phyloP scores from a whole-genome alignment of 2,888 invertebrate species.

The Andrena chrysosceles region DNA sequence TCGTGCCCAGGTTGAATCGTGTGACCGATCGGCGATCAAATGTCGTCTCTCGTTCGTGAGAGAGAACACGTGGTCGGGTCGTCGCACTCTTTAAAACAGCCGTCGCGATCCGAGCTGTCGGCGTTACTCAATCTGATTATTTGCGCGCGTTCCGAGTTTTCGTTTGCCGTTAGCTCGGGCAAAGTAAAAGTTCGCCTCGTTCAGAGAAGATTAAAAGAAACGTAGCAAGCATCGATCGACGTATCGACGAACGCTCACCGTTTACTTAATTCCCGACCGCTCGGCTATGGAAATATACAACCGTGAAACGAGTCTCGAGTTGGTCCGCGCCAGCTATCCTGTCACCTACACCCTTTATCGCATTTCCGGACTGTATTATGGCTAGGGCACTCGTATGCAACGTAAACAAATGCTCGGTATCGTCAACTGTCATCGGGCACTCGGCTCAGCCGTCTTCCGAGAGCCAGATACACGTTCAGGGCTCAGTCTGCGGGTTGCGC shows the following conservation, averaged over 20 bases:
- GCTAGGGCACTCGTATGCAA: conserved; percentile 72
- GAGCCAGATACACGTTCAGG: conserved; percentile 31
- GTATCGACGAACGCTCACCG: not conserved
- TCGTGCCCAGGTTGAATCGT: not conserved
- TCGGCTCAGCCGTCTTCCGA: conserved; percentile 50
- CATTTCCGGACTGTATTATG: conserved; percentile 81
- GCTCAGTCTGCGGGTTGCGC: conserved; percentile 44
- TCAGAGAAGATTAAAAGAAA: not conserved
- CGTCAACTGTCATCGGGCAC: conserved; percentile 76
- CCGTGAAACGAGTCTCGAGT: not conserved
- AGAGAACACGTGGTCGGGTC: not conserved
- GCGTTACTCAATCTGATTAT: not conserved
- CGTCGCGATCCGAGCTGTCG: not conserved
- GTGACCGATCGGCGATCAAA: not conserved
- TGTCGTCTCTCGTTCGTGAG: conserved; percentile 5
- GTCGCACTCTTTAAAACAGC: conserved; percentile 1
- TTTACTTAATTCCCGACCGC: not conserved
- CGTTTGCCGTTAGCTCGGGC: not conserved
- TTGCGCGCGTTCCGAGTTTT: not conserved
- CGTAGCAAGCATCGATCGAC: not conserved
- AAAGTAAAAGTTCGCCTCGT: not conserved
- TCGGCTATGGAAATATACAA: not conserved
- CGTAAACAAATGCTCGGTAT: conserved; percentile 82
- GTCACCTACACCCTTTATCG: conserved; percentile 75
- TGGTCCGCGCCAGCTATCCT: conserved; percentile 38